Percentiles rank a stretch among this genome's conserved stretches.
phyloP scores from a whole-genome alignment of 1,140 invertebrate genomes.

The Microplitis demolitor region DNA sequence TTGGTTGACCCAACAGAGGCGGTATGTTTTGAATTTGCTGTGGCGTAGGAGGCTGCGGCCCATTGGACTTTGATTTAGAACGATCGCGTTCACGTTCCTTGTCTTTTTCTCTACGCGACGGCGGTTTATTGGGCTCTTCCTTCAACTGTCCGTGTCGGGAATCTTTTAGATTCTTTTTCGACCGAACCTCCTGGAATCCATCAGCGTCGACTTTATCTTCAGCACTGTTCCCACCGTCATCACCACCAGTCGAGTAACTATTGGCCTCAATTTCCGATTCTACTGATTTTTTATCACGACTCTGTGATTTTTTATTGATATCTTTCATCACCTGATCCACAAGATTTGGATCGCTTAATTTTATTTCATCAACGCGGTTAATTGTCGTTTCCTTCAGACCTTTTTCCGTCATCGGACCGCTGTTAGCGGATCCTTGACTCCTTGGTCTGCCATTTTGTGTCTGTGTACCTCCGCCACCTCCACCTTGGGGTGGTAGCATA shows the following conservation, averaged over 20 bases:
- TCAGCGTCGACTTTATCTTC: constrained; percentile 66
- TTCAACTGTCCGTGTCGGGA: constrained; percentile 57
- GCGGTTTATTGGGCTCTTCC: constrained; percentile 57
- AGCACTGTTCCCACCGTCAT: constrained; percentile 39
- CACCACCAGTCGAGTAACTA: constrained; percentile 53
- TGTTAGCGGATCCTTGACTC: constrained; percentile 44
- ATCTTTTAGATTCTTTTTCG: constrained; percentile 76
- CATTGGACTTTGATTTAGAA: constrained; percentile 53
- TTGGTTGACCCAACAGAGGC: constrained; percentile 58
- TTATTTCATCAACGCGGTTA: constrained; percentile 67
- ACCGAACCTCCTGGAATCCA: constrained; percentile 87
- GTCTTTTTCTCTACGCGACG: constrained; percentile 47
- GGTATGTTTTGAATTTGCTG: constrained; percentile 61
- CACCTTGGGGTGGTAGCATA: constrained; percentile 42
- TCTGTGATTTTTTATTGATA: constrained; percentile 60
- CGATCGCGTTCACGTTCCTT: constrained; percentile 57
- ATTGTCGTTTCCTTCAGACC: constrained; percentile 58
- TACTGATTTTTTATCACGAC: constrained; percentile 39
- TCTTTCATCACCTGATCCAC: constrained; percentile 66
- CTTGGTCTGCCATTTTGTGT: constrained; percentile 49
- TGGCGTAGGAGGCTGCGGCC: constrained; percentile 44
- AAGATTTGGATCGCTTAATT: constrained; percentile 63
- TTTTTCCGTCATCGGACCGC: constrained; percentile 36
- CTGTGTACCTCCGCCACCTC: constrained; percentile 39
- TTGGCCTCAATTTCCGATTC: constrained; percentile 62